Base-by-base conservation (phyloP, 2,797 vertebrate genomes). In the Chrysocyon brachyurus region DNA sequence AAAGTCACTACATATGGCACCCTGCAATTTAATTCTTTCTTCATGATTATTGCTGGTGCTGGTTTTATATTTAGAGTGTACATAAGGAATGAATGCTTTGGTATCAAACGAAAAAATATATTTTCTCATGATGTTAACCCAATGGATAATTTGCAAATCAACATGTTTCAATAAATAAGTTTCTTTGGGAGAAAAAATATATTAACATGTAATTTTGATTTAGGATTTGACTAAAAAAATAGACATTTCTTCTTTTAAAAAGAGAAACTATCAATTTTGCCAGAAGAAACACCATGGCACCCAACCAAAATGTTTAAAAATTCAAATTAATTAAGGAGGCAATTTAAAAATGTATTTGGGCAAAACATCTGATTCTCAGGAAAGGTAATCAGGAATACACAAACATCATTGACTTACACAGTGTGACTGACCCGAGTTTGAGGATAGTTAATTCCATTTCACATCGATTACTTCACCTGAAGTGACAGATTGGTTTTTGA, bases 21-120 rank as follows among this genome's bases (percentile, higher is more conserved):
- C 70, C 92, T 97, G 90, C 96, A 98, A 98, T 98, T 99, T 98
- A 97, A 97, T 98, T 98, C 83, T 98, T 66, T 98, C 91, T 98
- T 97, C 96, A 95, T 97, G 98, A 98, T 98, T 98, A 95, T 91
- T 97, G 79, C 91, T 97, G 81, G 87, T 98, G 97, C 88, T 59
- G 94, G 54, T 97, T 98, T 98, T 98, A 94, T 98, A 98, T 98
- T 98, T 98, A 98, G 97, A 98, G 78, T 40, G 91, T 73, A 97
- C 68, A 97, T 98, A 98, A 98, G 92, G 96, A 98, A 97, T 96
- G 85, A 97, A 98, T 96, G 66, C 6, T 97, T 98, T 97, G 79
- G 59, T 90, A 92, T 0, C 17, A 40, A 95, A 95, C 12, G 28
- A 82, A 96, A 92, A 92, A 96, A 17, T 94, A 14, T 72, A 57